phyloP scores from a whole-genome alignment of 2,888 invertebrate species.

The Tetheella fluctuosa region DNA sequence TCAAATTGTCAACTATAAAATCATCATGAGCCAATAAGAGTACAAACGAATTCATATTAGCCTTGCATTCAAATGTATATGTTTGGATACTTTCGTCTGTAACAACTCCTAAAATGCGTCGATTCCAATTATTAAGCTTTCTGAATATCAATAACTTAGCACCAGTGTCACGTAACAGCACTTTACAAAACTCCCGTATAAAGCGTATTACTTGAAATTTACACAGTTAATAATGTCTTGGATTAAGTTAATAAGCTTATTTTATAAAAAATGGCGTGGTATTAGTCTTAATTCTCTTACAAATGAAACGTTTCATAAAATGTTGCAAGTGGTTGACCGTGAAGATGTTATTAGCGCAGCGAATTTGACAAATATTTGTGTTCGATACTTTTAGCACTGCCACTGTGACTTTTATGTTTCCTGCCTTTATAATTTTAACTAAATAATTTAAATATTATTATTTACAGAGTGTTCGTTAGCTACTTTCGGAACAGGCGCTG shows the following conservation, averaged over 20 bases:
- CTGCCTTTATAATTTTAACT: conserved; percentile 14
- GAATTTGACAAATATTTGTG: conserved; percentile 41
- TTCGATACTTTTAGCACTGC: conserved; percentile 25
- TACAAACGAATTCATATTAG: not conserved
- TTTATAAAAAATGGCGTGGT: conserved; percentile 31
- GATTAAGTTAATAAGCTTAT: conserved; percentile 41
- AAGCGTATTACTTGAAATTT: conserved; percentile 24
- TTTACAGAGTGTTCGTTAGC: conserved; percentile 91
- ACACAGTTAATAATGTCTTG: conserved; percentile 38
- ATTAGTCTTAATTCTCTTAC: conserved; percentile 56
- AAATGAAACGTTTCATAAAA: conserved; percentile 42
- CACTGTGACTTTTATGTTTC: conserved; percentile 17
- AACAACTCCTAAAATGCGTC: not conserved
- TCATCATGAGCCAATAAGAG: conserved; percentile 10
- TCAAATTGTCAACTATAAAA: conserved; percentile 22
- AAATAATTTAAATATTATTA: conserved; percentile 24
- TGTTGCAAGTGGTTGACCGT: conserved; percentile 18
- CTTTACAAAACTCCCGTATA: conserved; percentile 19
- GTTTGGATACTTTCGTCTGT: conserved; percentile 3
- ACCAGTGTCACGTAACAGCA: not conserved
- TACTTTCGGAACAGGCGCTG: conserved; percentile 89
- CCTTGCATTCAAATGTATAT: not conserved
- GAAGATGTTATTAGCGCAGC: conserved; percentile 21
- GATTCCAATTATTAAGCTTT: not conserved
- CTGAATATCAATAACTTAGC: not conserved